Percentiles rank a stretch among this genome's conserved stretches.
Evolutionary conservation across 2,888 invertebrate genomes (phyloP).

Genomic region (Phyllotreta cruciferae): DNA sequence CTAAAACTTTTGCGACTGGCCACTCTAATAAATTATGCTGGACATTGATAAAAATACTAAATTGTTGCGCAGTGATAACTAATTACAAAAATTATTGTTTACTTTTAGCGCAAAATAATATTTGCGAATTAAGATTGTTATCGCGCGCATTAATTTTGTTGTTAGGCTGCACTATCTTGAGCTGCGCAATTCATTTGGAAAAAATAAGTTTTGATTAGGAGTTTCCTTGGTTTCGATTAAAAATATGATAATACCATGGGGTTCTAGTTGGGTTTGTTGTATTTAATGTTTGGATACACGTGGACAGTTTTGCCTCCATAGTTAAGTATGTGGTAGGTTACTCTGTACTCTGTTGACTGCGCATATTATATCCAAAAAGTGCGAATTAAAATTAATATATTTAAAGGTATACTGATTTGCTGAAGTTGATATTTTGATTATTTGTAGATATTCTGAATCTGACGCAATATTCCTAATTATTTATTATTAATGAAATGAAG

Average conservation of each 20-base stretch:
- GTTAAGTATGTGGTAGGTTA: too few species aligned
- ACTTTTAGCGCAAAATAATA: conserved; percentile 9
- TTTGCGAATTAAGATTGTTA: conserved; percentile 2
- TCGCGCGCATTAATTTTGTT: conserved; percentile 3
- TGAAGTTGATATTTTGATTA: neutral
- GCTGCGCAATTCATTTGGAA: conserved; percentile 4
- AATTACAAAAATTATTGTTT: neutral
- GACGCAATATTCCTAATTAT: conserved; percentile 21
- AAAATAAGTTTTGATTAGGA: neutral
- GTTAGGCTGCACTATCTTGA: conserved; percentile 3
- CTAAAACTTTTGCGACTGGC: too few species aligned
- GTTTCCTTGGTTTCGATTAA: neutral
- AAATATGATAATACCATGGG: neutral
- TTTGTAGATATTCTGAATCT: conserved; percentile 15
- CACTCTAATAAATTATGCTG: too few species aligned
- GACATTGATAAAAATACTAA: too few species aligned
- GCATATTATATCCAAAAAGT: too few species aligned
- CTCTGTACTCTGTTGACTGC: too few species aligned
- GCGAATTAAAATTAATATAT: neutral
- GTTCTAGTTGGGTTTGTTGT: neutral
- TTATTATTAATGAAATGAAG: neutral
- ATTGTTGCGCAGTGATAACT: too few species aligned
- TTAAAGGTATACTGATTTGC: neutral
- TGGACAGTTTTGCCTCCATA: too few species aligned
- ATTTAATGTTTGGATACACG: neutral